These are phyloP conservation scores for Hydrozoanthus tunicans DNA, from an alignment of 64 coral and sea anemone genomes.

Conservation along the genomic window DNA sequence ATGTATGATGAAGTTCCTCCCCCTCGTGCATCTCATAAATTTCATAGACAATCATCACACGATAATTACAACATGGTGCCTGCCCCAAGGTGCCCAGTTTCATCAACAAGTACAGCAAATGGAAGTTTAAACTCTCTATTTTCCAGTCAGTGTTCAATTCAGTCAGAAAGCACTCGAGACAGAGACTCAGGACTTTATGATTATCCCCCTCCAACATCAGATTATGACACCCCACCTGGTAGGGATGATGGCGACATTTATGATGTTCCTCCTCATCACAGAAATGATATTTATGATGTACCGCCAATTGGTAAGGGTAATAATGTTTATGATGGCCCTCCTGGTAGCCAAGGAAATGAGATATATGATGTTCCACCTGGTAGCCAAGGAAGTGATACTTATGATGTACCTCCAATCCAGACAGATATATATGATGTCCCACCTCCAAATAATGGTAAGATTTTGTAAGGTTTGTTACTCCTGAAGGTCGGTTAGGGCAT, in stretches of 20 bases:
- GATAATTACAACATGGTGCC: slow-evolving; percentile 33
- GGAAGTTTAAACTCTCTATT: slow-evolving; percentile 52
- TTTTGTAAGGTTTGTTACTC: neutral
- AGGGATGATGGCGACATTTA: slow-evolving; percentile 7
- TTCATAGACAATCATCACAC: neutral
- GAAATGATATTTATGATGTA: slow-evolving; percentile 46
- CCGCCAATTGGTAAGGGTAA: slow-evolving; percentile 21
- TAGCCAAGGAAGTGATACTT: neutral
- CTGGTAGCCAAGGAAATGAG: neutral
- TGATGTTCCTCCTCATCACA: slow-evolving; percentile 23
- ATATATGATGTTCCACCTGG: slow-evolving; percentile 42
- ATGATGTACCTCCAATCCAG: slow-evolving; percentile 19
- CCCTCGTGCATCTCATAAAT: slow-evolving; percentile 12
- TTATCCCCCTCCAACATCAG: slow-evolving; percentile 7
- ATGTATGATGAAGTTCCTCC: slow-evolving; percentile 49
- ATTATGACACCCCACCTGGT: neutral
- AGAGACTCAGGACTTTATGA: slow-evolving; percentile 53
- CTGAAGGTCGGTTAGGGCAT: too few relatives aligned
- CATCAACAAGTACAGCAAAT: slow-evolving; percentile 21
- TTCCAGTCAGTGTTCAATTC: slow-evolving; percentile 50
- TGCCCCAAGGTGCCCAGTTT: slow-evolving; percentile 13
- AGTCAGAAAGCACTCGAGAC: slow-evolving; percentile 32
- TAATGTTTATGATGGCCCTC: slow-evolving; percentile 40
- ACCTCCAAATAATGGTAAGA: slow-evolving; percentile 11
- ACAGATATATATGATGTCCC: slow-evolving; percentile 24